Percentiles rank a stretch among this genome's conserved stretches.
phyloP scores from a whole-genome alignment of 2,888 invertebrate genomes.

The Prostheceraeus crozeri region DNA sequence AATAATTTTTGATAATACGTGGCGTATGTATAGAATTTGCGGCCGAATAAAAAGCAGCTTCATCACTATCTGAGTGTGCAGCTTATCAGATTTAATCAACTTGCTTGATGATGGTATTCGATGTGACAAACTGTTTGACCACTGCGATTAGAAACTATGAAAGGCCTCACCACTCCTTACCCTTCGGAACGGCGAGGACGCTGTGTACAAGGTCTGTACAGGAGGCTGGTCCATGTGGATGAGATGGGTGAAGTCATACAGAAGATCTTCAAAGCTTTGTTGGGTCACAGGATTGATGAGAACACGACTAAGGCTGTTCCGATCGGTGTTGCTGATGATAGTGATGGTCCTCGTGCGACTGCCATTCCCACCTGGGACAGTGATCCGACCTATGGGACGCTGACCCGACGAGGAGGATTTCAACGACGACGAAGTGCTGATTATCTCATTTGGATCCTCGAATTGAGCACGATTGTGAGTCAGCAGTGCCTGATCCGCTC shows the following conservation, averaged over 20 bases:
- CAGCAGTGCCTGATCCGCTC: conserved; percentile 45
- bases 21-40: no score
- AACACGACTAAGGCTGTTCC: conserved; percentile 65
- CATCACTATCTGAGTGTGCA: no score
- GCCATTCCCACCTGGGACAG: no score
- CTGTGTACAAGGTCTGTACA: conserved; percentile 84
- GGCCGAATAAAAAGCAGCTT: no score
- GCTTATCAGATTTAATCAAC: no score
- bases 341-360: conserved; percentile 63
- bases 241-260: conserved; percentile 67
- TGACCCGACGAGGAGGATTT: conserved; percentile 74
- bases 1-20: no score
- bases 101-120: no score
- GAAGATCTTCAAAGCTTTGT: conserved; percentile 85
- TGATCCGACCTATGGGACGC: conserved; percentile 34
- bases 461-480: conserved; percentile 17
- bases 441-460: conserved; percentile 27
- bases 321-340: conserved; percentile 85
- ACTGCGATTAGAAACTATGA: no score
- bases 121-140: no score
- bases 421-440: neutral
- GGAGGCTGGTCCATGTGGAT: conserved; percentile 45
- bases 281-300: conserved; percentile 80
- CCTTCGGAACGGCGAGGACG: conserved; percentile 70
- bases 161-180: no score